Percentiles rank a stretch among this genome's conserved stretches.
phyloP scores from a whole-genome alignment of 2,888 invertebrate species.

The Napeogenes inachia region DNA sequence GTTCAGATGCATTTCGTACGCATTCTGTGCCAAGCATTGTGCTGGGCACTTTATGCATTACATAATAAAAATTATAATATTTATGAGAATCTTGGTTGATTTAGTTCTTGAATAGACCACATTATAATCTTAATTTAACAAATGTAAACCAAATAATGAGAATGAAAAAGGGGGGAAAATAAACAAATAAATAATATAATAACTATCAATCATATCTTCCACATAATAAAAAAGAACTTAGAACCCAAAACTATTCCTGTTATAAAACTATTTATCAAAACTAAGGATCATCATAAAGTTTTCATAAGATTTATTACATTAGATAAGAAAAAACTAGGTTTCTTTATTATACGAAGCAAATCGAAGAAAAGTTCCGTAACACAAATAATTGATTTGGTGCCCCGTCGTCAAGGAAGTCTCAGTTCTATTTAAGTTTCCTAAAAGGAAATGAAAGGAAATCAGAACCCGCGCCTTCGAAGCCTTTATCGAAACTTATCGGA shows the following conservation, averaged over 20 bases:
- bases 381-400: constrained; percentile 75
- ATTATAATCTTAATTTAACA: too few relatives aligned
- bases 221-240: too few relatives aligned
- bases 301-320: constrained; percentile 36
- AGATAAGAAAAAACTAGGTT: constrained; percentile 50
- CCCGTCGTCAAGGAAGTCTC: constrained; percentile 72
- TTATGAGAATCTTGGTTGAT: too few relatives aligned
- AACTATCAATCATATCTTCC: too few relatives aligned
- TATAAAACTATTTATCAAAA: constrained; percentile 3
- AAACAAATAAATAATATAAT: too few relatives aligned
- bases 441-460: constrained; percentile 78
- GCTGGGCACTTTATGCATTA: constrained; percentile 39
- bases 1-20: constrained; percentile 48
- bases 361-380: constrained; percentile 64
- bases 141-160: too few relatives aligned
- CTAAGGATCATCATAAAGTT: constrained; percentile 11
- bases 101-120: too few relatives aligned
- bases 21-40: constrained; percentile 35
- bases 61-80: too few relatives aligned
- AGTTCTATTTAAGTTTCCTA: constrained; percentile 77
- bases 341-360: constrained; percentile 54
- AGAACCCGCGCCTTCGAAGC: constrained; percentile 61
- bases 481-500: constrained; percentile 72
- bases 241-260: not conserved
- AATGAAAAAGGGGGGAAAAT: too few relatives aligned